These are phyloP conservation scores for Heliconius congener DNA, from an alignment of 1,140 invertebrate species.

Conservation along the genomic window DNA sequence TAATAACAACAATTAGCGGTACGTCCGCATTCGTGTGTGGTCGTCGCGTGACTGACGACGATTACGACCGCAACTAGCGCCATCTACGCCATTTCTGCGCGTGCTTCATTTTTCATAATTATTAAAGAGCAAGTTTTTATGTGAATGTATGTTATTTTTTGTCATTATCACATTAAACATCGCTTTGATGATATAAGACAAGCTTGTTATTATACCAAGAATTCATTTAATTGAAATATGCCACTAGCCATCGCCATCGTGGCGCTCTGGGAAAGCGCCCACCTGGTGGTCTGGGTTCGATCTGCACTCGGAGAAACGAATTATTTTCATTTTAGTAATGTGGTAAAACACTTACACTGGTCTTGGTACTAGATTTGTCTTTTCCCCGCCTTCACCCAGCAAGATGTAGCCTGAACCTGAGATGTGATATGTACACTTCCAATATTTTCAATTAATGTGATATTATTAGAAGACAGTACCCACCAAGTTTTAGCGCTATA, in stretches of 20 bases:
- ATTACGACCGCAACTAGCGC: slow-evolving; percentile 53
- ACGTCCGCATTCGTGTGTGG: slow-evolving; percentile 60
- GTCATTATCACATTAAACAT: slow-evolving; percentile 7
- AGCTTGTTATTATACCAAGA: slow-evolving; percentile 1
- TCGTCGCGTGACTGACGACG: slow-evolving; percentile 62
- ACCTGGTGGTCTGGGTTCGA: background rate
- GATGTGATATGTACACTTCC: too few species aligned
- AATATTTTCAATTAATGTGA: too few species aligned
- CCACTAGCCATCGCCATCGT: background rate
- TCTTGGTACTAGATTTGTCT: too few species aligned
- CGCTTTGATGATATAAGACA: background rate
- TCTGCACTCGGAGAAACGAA: too few species aligned
- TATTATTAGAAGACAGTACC: too few species aligned
- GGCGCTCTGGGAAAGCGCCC: too few species aligned
- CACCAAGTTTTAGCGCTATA: too few species aligned
- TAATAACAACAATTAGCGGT: slow-evolving; percentile 59
- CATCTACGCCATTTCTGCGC: slow-evolving; percentile 39
- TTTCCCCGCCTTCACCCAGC: too few species aligned
- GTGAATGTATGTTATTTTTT: background rate
- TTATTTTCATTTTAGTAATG: background rate
- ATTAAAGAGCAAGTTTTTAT: slow-evolving; percentile 7
- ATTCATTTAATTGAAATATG: background rate
- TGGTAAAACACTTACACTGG: too few species aligned
- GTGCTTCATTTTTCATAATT: slow-evolving; percentile 11
- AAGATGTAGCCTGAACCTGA: too few species aligned